Conservation (phyloP, 2,888 invertebrate species). For the Dastarcus helophoroides region DNA sequence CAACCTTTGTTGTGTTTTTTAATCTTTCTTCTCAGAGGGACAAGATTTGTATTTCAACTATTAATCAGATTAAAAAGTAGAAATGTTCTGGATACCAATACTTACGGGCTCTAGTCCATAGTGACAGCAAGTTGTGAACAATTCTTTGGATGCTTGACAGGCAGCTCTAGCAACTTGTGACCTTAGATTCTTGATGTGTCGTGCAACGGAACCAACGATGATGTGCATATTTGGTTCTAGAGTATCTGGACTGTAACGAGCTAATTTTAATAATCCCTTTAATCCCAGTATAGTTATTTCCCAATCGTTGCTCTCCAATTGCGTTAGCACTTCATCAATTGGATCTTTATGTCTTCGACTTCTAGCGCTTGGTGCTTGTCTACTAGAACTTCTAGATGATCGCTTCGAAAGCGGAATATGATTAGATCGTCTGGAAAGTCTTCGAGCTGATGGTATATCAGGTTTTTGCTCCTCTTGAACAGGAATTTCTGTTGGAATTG, state of each 20-base stretch:
- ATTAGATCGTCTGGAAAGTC: slow-evolving; percentile 4
- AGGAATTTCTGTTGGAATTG: slow-evolving; percentile 12
- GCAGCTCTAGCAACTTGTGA: slow-evolving; percentile 88
- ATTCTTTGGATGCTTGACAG: slow-evolving; percentile 67
- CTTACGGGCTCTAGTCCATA: slow-evolving; percentile 48
- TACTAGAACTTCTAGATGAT: background rate
- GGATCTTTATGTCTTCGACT: slow-evolving; percentile 45
- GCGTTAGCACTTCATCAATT: slow-evolving; percentile 48
- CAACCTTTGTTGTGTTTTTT: no score
- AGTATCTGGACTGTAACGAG: slow-evolving; percentile 52
- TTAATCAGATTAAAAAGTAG: no score
- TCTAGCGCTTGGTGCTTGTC: slow-evolving; percentile 1
- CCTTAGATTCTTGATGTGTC: slow-evolving; percentile 77
- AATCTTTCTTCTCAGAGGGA: no score
- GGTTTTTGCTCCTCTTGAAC: background rate
- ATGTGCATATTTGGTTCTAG: slow-evolving; percentile 56
- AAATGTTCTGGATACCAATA: no score
- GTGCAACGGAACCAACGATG: slow-evolving; percentile 56
- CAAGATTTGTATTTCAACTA: no score
- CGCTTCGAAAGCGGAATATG: slow-evolving; percentile 10
- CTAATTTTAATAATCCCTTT: slow-evolving; percentile 54
- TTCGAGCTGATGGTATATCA: slow-evolving; percentile 37
- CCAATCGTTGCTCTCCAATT: slow-evolving; percentile 69
- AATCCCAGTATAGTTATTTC: slow-evolving; percentile 66
- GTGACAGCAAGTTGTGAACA: slow-evolving; percentile 49